Base-by-base conservation (phyloP, 1,140 invertebrate species). In the Rhopalosiphum maidis region DNA sequence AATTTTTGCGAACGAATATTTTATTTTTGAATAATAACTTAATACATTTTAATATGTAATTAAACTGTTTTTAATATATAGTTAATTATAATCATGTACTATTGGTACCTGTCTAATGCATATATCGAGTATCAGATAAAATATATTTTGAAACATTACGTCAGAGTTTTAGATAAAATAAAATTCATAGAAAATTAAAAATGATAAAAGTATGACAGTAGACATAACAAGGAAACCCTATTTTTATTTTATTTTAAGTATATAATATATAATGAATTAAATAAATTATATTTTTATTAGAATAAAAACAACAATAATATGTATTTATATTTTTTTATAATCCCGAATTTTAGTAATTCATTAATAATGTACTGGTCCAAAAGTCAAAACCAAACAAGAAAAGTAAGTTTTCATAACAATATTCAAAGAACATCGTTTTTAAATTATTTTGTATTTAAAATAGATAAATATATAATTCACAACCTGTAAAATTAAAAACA, bases 1-100 rank as follows among this genome's bases (percentile, higher is more conserved):
- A 35, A n/a, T n/a, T 68, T 77, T 77, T 77, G 15, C n/a, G 60
- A 5, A 68, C 48, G 15, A 51, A 51, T 21, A 2, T 15, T 51
- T 51, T 68, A 18, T 68, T 68, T n/a, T 77, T 77, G n/a, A n/a
- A 77, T 77, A 77, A 77, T n/a, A 77, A 77, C 60, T 77, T n/a
- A 77, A 77, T 77, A 35, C 5, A 35, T 77, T 77, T 77, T 77
- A 77, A n/a, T 77, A 77, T 77, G 11, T 77, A 77, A 77, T 77
- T 77, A 77, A 77, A 77, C 60, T 77, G 60, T 77, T 77, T 77
- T 77, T 77, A 51, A 77, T 77, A n/a, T 18, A 35, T 18, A 77
- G 5, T n/a, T 77, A 77, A n/a, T 35, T 77, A 77, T 77, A 77
- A 21, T 1, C 60, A n/a, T 15, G 60, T n/a, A 77, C 30, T 60